Evolutionary conservation across 2,888 invertebrate species (phyloP).

Genomic region (Cheilosia vernalis): DNA sequence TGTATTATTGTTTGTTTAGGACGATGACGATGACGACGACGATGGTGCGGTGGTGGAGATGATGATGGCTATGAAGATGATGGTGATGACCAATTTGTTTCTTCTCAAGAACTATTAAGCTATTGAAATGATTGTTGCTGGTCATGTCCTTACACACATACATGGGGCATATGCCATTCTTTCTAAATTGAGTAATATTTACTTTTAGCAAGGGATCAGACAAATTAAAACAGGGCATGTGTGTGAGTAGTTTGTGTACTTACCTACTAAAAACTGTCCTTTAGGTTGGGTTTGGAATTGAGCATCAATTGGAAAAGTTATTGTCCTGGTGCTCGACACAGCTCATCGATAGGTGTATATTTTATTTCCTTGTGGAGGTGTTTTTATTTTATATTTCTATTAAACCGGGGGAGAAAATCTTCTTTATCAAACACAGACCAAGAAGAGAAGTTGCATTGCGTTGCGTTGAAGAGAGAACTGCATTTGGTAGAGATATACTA

Average conservation of each 20-base stretch:
- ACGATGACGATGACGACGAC: too few relatives aligned
- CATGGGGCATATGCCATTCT: constrained; percentile 3
- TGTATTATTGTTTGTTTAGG: constrained; percentile 54
- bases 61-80: constrained; percentile 28
- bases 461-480: constrained; percentile 40
- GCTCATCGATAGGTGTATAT: constrained; percentile 46
- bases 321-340: constrained; percentile 42
- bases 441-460: constrained; percentile 47
- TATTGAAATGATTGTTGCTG: constrained; percentile 38
- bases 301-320: constrained; percentile 64
- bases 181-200: constrained; percentile 48
- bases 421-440: constrained; percentile 13
- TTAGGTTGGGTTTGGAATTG: constrained; percentile 61
- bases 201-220: constrained; percentile 14
- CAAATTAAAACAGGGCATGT: neutral
- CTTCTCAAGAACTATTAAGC: constrained; percentile 62
- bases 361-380: neutral
- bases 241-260: constrained; percentile 31
- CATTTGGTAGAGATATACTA: constrained; percentile 35
- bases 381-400: neutral
- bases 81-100: constrained; percentile 61
- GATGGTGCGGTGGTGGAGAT: constrained; percentile 15
- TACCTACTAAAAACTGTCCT: constrained; percentile 70
- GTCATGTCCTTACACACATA: constrained; percentile 20
- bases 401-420: neutral